Evolutionary conservation across 2,888 invertebrate genomes (phyloP), one percentile per base, ranked within the genome.

Genomic region (Sphaeridia pumilis): DNA sequence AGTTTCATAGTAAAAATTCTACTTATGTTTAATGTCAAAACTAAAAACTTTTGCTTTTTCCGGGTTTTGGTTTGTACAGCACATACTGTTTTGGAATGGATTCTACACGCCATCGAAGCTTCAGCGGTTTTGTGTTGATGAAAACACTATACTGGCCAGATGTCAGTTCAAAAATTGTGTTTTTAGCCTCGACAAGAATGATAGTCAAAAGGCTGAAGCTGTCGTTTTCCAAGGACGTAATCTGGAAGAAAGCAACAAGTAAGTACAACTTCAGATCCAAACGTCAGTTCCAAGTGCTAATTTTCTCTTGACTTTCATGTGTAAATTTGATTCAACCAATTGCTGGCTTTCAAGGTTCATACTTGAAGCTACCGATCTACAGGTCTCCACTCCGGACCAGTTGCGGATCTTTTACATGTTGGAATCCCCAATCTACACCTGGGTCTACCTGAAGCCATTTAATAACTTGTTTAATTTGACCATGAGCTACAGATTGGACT

Each of bases 141-240:
- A 36, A 14, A 28, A 35, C 5, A 46, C 52, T 34, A 48, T 31
- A 3, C 48, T 62, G 17, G 49, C 54, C 31, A 52, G 53, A 22
- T 64, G 63, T 47, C 59, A 56, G 10, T 55, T 56, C 35, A 34
- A 42, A 2, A 56, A 61, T 45, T 64, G 63, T 47, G 57, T 57
- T 35, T 60, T 60, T 38, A 59, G 59, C 1, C 49, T 54, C 7
- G 59, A 64, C 35, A 54, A 55, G 43, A 52, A 46, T 21, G 44
- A 52, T 25, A 49, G 59, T 36, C 43, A 46, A 25, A 48, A 49
- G 3, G 58, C 58, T 25, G 61, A 61, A 52, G 63, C 61, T 4
- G 57, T 64, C 12, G 56, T 64, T n/a, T 59, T 64, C 43, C 56
- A 56, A 35, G 46, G 53, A 14, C 22, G 56, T 14, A 53, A 56